Evolutionary conservation across 1,140 invertebrate genomes (phyloP), one percentile per base, ranked within the genome.

Genomic region (Sinonovacula constricta): DNA sequence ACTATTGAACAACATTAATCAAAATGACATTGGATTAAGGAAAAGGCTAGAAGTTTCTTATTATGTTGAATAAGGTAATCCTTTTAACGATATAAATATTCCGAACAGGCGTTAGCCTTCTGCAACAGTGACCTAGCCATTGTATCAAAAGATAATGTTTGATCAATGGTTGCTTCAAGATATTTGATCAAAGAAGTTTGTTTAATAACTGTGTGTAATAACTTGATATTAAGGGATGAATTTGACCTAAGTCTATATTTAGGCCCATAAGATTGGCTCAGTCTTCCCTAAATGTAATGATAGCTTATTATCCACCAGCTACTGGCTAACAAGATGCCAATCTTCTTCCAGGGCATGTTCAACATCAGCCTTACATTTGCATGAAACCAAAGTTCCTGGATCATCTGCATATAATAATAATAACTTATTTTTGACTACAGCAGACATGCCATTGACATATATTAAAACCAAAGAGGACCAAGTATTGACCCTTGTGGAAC

Each of bases 361-460:
- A n/a, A n/a, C n/a, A n/a, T n/a, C n/a, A n/a, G n/a, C n/a, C n/a
- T n/a, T n/a, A 81, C 56, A 30, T 70, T 56, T 74, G 56, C 71
- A 51, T 22, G 79, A 80, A 30, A 80, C 72, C 28, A 79, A 54
- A 18, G 75, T 75, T 15, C 75, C 56, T 68, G 67, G 69, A 36
- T 81, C 80, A 63, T 82, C 75, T 39, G 76, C 70, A 82, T 82
- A n/a, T n/a, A n/a, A n/a, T 69, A 79, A 36, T 34, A 79, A 68
- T 15, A 65, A 69, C 22, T 57, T 57, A 33, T 51, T 36, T 26
- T 72, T 65, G 4, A 79, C 45, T 57, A 71, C 76, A 18, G 63
- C 36, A 33, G 68, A 62, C 69, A 81, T 68, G 59, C 75, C 74
- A 79, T 81, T 81, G 1, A 82, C 80, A 76, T 79, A 75, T n/a